phyloP scores from a whole-genome alignment of 2,888 invertebrate genomes.

The Clitarchus hookeri region DNA sequence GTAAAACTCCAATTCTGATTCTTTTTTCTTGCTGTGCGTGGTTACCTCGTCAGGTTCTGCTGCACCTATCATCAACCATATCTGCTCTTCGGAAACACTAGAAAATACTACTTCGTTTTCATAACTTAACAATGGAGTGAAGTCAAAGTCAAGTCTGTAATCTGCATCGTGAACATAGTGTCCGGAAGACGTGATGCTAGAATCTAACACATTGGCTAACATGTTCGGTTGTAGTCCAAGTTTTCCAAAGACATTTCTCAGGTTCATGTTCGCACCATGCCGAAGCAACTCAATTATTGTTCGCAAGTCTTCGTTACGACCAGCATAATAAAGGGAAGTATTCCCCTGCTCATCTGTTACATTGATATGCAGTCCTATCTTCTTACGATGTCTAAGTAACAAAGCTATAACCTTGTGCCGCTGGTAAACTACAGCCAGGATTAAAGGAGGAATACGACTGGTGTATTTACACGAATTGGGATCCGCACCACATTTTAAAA shows the following conservation, averaged over 20 bases:
- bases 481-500: background rate
- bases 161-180: background rate
- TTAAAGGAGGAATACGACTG: background rate
- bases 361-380: background rate
- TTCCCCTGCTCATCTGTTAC: background rate
- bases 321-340: background rate
- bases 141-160: background rate
- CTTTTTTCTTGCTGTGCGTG: background rate
- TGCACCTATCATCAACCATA: background rate
- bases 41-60: background rate
- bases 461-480: background rate
- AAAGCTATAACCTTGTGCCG: background rate
- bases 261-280: background rate
- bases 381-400: background rate
- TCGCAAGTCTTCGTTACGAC: background rate
- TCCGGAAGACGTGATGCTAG: background rate
- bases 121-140: background rate
- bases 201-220: background rate
- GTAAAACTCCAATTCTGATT: constrained; percentile 15
- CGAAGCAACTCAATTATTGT: background rate
- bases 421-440: background rate
- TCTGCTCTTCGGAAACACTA: background rate
- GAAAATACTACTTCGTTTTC: background rate
- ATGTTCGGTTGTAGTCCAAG: background rate
- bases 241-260: background rate